Conservation (phyloP, 2,797 vertebrate species). For the Sphenopsis melanotis region DNA sequence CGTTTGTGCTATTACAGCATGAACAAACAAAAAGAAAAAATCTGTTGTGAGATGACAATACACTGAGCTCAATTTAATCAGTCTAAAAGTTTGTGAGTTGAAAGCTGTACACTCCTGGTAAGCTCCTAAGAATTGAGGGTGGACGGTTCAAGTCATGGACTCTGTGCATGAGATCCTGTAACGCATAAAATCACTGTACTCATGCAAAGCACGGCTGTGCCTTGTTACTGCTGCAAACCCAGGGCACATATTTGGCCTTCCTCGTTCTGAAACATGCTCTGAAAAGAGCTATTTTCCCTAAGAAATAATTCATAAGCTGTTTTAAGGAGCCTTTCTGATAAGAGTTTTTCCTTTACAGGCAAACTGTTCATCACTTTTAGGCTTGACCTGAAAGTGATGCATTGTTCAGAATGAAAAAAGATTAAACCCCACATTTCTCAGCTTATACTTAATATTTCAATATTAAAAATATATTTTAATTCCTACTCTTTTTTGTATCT, state of each 20-base stretch:
- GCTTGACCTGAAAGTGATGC: background rate
- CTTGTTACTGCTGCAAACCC: background rate
- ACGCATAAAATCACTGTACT: background rate
- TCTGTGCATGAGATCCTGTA: background rate
- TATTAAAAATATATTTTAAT: background rate
- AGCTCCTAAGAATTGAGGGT: background rate
- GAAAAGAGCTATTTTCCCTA: background rate
- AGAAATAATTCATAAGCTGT: constrained; percentile 11
- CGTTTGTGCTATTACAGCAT: background rate
- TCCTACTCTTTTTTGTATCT: background rate
- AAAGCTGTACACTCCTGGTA: background rate
- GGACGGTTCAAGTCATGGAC: background rate
- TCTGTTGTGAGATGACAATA: background rate
- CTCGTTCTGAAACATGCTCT: background rate
- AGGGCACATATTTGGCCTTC: background rate
- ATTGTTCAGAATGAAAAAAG: background rate
- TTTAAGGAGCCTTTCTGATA: background rate
- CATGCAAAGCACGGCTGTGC: background rate
- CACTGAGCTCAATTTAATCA: background rate
- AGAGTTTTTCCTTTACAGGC: background rate
- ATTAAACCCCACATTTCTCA: background rate
- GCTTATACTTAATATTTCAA: background rate
- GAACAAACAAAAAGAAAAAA: background rate
- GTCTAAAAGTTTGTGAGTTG: background rate
- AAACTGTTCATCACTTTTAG: background rate